Percentiles rank a stretch among this genome's conserved stretches.
These are phyloP conservation scores for Actinopyga echinites DNA, from an alignment of 53 echinoderm and acorn worm genomes.

Conservation along the genomic window DNA sequence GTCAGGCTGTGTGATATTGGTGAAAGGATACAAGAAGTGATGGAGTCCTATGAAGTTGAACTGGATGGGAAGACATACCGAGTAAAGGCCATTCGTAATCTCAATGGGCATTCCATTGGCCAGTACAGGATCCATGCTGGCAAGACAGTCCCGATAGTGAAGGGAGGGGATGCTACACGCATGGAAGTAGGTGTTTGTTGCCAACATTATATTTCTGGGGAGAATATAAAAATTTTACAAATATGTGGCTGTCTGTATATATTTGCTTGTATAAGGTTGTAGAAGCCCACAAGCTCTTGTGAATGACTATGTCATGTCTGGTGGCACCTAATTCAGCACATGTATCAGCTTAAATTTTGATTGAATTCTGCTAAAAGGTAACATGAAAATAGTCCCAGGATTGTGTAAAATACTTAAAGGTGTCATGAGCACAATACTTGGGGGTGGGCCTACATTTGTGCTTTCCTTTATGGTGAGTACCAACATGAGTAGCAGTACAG, in stretches of 20 bases:
- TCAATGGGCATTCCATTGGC: slow-evolving; percentile 95
- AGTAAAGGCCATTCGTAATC: slow-evolving; percentile 90
- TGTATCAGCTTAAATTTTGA: too few relatives aligned
- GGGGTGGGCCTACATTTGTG: too few relatives aligned
- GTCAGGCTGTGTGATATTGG: slow-evolving; percentile 93
- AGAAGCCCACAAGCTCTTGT: too few relatives aligned
- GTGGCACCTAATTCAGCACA: too few relatives aligned
- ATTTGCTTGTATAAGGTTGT: too few relatives aligned
- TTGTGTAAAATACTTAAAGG: too few relatives aligned
- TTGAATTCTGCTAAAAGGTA: too few relatives aligned
- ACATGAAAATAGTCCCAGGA: too few relatives aligned
- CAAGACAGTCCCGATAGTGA: slow-evolving; percentile 97
- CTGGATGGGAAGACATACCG: slow-evolving; percentile 87
- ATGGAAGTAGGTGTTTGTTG: slow-evolving; percentile 71
- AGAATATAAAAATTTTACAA: background rate
- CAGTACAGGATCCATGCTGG: slow-evolving; percentile 95
- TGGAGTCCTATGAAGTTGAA: slow-evolving; percentile 98
- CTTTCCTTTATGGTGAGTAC: too few relatives aligned
- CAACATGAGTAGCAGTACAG: too few relatives aligned
- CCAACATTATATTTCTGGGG: background rate
- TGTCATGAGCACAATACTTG: too few relatives aligned
- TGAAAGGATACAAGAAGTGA: slow-evolving; percentile 97
- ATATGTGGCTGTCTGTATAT: background rate
- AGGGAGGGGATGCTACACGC: slow-evolving; percentile 88
- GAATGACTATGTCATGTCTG: too few relatives aligned